These are phyloP conservation scores for Hermaeophaga mercurialis DNA, from an alignment of 2,888 invertebrate species.

Conservation along the genomic window DNA sequence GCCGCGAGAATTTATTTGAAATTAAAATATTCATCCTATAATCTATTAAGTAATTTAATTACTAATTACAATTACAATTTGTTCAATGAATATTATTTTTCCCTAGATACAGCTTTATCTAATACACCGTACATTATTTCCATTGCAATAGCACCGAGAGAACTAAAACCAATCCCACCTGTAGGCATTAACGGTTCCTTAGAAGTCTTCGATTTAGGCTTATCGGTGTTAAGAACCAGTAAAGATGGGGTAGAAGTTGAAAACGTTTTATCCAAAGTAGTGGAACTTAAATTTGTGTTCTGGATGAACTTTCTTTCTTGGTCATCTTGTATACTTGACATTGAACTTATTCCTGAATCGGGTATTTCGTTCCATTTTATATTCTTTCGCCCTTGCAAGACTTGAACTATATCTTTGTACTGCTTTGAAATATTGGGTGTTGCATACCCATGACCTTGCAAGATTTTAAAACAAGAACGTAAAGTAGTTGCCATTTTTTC, in stretches of 20 bases:
- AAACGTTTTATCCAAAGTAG: not conserved
- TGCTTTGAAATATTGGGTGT: slow-evolving; percentile 63
- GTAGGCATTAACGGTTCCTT: slow-evolving; percentile 44
- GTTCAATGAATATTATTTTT: not conserved
- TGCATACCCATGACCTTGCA: slow-evolving; percentile 65
- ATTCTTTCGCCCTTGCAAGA: slow-evolving; percentile 64
- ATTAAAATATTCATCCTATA: too few species aligned
- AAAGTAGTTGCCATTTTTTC: slow-evolving; percentile 59
- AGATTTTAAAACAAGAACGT: slow-evolving; percentile 63
- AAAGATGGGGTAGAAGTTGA: not conserved
- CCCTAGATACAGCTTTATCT: slow-evolving; percentile 29
- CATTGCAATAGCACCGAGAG: slow-evolving; percentile 43
- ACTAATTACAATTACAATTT: slow-evolving; percentile 5
- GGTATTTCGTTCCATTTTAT: slow-evolving; percentile 65
- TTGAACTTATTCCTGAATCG: slow-evolving; percentile 45
- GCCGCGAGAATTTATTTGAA: not conserved
- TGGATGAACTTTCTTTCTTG: slow-evolving; percentile 19
- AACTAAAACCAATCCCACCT: slow-evolving; percentile 51
- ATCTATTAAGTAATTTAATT: not conserved
- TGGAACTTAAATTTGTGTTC: not conserved
- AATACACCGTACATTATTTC: slow-evolving; percentile 45
- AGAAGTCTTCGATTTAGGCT: slow-evolving; percentile 5
- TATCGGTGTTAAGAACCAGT: not conserved
- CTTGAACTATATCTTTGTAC: slow-evolving; percentile 65
- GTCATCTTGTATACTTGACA: slow-evolving; percentile 32